Percentiles rank a stretch among this genome's conserved stretches.
Conservation (phyloP, 2,888 invertebrate genomes). For the Doris montereyensis region DNA sequence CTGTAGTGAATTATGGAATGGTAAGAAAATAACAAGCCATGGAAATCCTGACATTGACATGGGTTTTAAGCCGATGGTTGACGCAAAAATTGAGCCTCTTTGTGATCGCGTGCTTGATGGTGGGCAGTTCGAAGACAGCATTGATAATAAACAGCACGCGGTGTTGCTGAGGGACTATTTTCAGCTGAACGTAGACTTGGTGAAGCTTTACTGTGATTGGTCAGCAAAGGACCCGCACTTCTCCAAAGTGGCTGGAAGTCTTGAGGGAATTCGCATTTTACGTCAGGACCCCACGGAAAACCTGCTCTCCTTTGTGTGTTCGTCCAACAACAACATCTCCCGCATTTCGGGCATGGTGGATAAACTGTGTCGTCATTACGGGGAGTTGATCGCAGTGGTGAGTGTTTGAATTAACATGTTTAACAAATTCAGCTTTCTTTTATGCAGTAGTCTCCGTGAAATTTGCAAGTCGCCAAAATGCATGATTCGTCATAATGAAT, state of each 20-base stretch:
- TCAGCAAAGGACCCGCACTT: slow-evolving; percentile 83
- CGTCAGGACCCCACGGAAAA: slow-evolving; percentile 93
- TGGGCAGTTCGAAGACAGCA: neutral
- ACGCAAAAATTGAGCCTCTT: too few relatives aligned
- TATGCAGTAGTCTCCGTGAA: too few relatives aligned
- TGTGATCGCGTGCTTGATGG: too few relatives aligned
- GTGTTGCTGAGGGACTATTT: slow-evolving; percentile 80
- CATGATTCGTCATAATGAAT: too few relatives aligned
- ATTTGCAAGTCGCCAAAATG: too few relatives aligned
- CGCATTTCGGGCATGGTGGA: slow-evolving; percentile 93
- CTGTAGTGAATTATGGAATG: too few relatives aligned
- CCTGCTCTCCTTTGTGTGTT: slow-evolving; percentile 96
- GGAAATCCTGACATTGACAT: too few relatives aligned
- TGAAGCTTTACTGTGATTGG: slow-evolving; percentile 85
- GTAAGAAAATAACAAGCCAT: too few relatives aligned
- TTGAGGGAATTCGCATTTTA: slow-evolving; percentile 89
- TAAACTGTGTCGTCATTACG: slow-evolving; percentile 87
- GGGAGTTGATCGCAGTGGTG: slow-evolving; percentile 80
- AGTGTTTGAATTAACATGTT: too few relatives aligned
- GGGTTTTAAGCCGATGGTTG: too few relatives aligned
- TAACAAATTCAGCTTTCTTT: too few relatives aligned
- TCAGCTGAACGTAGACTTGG: slow-evolving; percentile 82
- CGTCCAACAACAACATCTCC: slow-evolving; percentile 95
- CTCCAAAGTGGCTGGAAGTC: slow-evolving; percentile 77
- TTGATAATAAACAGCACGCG: slow-evolving; percentile 18